Conservation (phyloP, 1,140 invertebrate species). For the Hirudo medicinalis region DNA sequence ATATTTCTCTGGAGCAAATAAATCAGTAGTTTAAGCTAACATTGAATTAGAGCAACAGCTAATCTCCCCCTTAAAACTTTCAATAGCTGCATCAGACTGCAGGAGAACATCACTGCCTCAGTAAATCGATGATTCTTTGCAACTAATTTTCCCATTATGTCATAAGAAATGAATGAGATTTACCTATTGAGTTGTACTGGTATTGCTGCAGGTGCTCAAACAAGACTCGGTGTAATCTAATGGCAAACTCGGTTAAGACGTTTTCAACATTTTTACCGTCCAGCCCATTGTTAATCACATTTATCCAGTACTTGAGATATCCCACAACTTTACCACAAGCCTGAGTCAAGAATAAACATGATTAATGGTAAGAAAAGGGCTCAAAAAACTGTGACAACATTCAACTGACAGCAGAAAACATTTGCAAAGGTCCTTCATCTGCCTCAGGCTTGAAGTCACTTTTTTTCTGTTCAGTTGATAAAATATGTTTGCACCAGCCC, state of each 20-base stretch:
- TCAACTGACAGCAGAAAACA: constrained; percentile 38
- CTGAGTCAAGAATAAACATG: constrained; percentile 41
- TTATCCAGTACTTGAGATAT: constrained; percentile 62
- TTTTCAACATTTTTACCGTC: constrained; percentile 85
- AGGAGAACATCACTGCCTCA: background rate
- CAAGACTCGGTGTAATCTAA: constrained; percentile 78
- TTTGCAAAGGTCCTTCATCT: constrained; percentile 39
- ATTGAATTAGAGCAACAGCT: too few species aligned
- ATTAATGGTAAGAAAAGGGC: constrained; percentile 9
- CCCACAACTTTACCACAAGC: constrained; percentile 75
- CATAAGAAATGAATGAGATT: constrained; percentile 2
- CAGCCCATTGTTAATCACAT: constrained; percentile 65
- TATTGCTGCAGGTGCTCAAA: constrained; percentile 88
- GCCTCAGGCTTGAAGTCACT: constrained; percentile 87
- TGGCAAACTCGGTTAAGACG: constrained; percentile 73
- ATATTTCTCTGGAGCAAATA: too few species aligned
- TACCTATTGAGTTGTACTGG: constrained; percentile 84
- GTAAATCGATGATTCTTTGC: constrained; percentile 21
- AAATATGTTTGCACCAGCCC: constrained; percentile 76
- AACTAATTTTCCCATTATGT: background rate
- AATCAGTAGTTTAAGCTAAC: too few species aligned
- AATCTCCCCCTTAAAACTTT: background rate
- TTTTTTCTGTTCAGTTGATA: constrained; percentile 86
- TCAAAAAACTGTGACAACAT: constrained; percentile 20
- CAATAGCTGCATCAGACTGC: background rate